Evolutionary conservation across 2,797 vertebrate genomes (phyloP), one percentile per base, ranked within the genome.

Genomic region (Sebastes hubbsi): DNA sequence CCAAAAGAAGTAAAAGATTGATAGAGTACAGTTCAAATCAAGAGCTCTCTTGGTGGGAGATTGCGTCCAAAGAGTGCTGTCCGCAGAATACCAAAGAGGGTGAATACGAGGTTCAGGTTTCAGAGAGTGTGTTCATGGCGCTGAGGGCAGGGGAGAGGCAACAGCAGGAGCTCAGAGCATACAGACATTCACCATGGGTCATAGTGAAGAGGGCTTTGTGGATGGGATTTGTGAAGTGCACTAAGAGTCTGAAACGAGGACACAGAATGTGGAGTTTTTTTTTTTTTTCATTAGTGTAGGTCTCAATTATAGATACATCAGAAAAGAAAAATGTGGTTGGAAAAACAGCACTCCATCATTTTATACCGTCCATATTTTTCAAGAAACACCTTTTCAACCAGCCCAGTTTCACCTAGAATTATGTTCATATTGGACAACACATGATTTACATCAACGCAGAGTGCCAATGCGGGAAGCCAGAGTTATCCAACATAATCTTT

Each of bases 11-110:
- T 70, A 75, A 82, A 86, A 81, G 87, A 92, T 91, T 86, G 58
- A 92, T 90, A 82, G 6, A 56, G 84, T 88, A 75, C 55, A 78
- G 87, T 91, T 87, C 73, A 82, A 86, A 91, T 90, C 89, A 80
- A 90, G 81, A 88, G 74, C 81, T 82, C 83, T 90, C 82, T 61
- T 78, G 75, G 81, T 83, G 52, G 85, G 81, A 77, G 74, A 91
- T 84, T 89, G 83, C 82, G 80, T 88, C 79, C 78, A 78, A 73
- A 55, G 80, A 78, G 78, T 65, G 74, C 67, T 77, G 83, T 88
- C 67, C 84, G 79, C 69, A 1, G 89, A 94, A 93, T 90, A 90
- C 82, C 85, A 91, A 91, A 75, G 29, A 86, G 82, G 67, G 30
- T 69, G 74, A 83, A 77, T 65, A 69, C 68, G 77, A 86, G 67